phyloP scores from a whole-genome alignment of 2,113 vertebrate genomes.

The Panthera tigris region DNA sequence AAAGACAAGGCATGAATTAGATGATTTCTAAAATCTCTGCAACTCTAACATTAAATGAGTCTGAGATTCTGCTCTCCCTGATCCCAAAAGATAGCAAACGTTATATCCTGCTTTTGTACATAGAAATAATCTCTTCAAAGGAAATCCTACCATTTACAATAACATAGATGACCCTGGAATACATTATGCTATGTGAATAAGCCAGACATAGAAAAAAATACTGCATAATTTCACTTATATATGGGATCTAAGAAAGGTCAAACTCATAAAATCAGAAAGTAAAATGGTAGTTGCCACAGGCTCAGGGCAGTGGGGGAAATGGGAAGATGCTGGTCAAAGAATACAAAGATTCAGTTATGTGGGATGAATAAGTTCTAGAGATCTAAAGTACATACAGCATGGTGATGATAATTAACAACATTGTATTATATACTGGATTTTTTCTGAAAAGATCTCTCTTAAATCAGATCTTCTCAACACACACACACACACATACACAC shows the following conservation, averaged over 20 bases:
- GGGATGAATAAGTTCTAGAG: neutral
- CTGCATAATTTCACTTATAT: neutral
- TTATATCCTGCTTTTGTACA: neutral
- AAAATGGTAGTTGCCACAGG: neutral
- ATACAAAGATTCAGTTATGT: neutral
- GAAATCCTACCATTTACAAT: neutral
- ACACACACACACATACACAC: neutral
- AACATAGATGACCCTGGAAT: neutral
- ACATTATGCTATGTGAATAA: neutral
- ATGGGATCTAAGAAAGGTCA: neutral
- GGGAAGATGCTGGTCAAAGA: neutral
- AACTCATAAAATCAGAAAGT: neutral
- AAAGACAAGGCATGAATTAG: neutral
- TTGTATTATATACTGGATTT: neutral
- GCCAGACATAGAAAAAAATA: neutral
- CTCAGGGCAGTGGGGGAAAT: neutral
- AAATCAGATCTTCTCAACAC: neutral
- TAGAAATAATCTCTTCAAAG: neutral
- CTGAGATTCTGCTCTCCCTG: neutral
- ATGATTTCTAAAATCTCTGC: constrained; percentile 5
- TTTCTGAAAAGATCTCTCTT: neutral
- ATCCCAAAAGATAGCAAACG: neutral
- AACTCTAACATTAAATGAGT: neutral
- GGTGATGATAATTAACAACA: neutral
- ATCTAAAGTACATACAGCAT: neutral